A percentile compares a stretch with the other conserved stretches of the same genome.
Evolutionary conservation across 2,113 vertebrate genomes (phyloP).

Genomic region (Cebidichthys violaceus): DNA sequence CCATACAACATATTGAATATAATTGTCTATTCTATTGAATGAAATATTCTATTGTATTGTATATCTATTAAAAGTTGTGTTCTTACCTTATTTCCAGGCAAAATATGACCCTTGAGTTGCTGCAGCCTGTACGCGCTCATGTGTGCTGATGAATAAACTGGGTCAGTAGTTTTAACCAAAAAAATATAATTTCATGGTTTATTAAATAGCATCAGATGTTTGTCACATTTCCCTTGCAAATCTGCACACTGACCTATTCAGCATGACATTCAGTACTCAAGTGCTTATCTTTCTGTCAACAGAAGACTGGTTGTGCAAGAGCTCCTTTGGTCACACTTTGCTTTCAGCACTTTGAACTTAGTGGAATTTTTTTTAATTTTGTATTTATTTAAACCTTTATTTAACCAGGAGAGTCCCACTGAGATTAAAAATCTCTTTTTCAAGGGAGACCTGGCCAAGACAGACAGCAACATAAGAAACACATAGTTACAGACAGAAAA

Average conservation of each 20-base stretch:
- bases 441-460: no score
- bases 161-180: slow-evolving; percentile 6
- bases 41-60: not conserved
- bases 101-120: slow-evolving; percentile 68
- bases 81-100: slow-evolving; percentile 73
- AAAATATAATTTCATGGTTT: slow-evolving; percentile 51
- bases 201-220: slow-evolving; percentile 31
- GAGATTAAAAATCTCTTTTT: no score
- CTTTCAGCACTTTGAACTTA: slow-evolving; percentile 60
- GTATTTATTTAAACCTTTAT: no score
- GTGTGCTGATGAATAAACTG: slow-evolving; percentile 31
- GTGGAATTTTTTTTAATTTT: no score
- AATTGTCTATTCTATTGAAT: not conserved
- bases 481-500: no score
- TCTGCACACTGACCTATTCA: slow-evolving; percentile 16
- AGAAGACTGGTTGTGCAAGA: slow-evolving; percentile 58
- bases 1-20: not conserved
- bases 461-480: no score
- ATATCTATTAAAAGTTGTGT: not conserved
- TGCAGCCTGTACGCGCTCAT: slow-evolving; percentile 75
- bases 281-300: slow-evolving; percentile 66
- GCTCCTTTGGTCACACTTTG: slow-evolving; percentile 49
- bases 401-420: no score
- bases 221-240: slow-evolving; percentile 26
- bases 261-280: slow-evolving; percentile 8